Conservation (phyloP, 2,113 vertebrate species). For the Castor canadensis region DNA sequence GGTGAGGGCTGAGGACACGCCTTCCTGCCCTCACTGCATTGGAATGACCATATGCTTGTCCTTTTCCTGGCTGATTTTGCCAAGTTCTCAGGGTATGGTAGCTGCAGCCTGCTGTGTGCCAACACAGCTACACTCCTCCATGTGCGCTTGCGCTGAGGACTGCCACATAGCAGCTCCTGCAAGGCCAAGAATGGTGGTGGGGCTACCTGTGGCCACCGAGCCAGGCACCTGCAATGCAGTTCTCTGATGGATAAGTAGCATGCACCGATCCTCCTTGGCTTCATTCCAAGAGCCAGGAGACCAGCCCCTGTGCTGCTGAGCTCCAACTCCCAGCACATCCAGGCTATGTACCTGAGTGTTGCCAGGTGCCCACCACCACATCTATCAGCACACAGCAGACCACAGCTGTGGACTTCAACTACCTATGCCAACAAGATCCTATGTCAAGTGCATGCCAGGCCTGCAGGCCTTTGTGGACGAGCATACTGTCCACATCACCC, state of each 20-base stretch:
- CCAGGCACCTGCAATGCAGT: neutral
- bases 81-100: conserved; percentile 91
- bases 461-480: conserved; percentile 92
- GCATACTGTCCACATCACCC: conserved; percentile 92
- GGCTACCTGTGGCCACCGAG: neutral
- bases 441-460: conserved; percentile 91
- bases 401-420: conserved; percentile 96
- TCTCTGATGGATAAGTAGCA: neutral
- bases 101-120: conserved; percentile 90
- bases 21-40: neutral
- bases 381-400: conserved; percentile 93
- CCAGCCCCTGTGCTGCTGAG: conserved; percentile 91
- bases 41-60: neutral
- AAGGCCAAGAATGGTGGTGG: conserved; percentile 94
- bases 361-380: conserved; percentile 87
- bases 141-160: conserved; percentile 93
- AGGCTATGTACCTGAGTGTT: conserved; percentile 91
- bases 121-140: conserved; percentile 88
- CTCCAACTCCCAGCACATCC: conserved; percentile 94
- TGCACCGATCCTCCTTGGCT: neutral
- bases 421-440: conserved; percentile 89
- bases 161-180: conserved; percentile 95
- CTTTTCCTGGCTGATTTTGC: conserved; percentile 89
- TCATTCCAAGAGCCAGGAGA: conserved; percentile 89
- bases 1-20: neutral